Percentiles rank a stretch among this genome's conserved stretches.
These are phyloP conservation scores for Gallinago jamesoni DNA, from an alignment of 2,113 vertebrate genomes.

Conservation along the genomic window DNA sequence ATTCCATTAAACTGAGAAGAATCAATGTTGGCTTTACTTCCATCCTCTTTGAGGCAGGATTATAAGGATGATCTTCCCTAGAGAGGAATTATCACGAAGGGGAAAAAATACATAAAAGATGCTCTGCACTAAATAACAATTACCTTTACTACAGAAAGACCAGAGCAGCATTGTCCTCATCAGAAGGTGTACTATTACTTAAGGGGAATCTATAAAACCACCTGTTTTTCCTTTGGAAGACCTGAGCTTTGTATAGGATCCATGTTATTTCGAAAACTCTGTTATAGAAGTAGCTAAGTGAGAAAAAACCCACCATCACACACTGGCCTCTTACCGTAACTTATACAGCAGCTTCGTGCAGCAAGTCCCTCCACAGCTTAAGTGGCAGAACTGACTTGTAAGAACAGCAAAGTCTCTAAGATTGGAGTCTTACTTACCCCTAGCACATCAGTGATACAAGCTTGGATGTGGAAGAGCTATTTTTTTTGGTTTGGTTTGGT, in stretches of 20 bases:
- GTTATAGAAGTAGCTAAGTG: background rate
- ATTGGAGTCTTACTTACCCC: background rate
- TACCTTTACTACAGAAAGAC: background rate
- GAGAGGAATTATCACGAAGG: background rate
- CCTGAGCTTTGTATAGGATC: background rate
- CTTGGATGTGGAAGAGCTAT: fast-evolving
- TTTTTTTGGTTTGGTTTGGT: too few species aligned
- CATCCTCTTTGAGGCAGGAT: background rate
- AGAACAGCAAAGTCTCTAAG: background rate
- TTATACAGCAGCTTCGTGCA: background rate
- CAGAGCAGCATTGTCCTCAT: background rate
- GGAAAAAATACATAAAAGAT: background rate
- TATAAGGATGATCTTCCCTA: background rate
- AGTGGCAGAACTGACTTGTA: background rate
- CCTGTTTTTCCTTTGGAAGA: background rate
- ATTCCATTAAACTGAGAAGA: background rate
- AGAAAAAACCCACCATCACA: background rate
- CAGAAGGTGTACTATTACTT: background rate
- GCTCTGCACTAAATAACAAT: background rate
- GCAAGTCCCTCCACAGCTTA: background rate
- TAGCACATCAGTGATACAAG: background rate
- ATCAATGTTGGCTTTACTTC: background rate
- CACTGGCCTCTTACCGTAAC: background rate
- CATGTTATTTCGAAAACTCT: background rate
- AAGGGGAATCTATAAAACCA: background rate